A percentile compares a stretch with the other conserved stretches of the same genome.
Conservation (phyloP, 2,888 invertebrate species). For the Lamellibrachia satsuma region DNA sequence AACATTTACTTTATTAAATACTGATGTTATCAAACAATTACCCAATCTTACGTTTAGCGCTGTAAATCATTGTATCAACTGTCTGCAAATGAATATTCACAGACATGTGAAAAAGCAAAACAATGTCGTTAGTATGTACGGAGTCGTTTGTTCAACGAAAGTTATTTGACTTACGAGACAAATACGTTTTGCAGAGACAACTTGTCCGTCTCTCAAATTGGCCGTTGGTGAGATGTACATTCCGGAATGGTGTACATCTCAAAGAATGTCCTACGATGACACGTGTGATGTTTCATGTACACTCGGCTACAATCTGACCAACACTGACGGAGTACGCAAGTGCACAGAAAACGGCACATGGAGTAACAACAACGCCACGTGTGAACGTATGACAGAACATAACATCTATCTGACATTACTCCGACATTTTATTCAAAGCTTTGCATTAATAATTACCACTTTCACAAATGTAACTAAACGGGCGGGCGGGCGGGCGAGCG, state of each 20-base stretch:
- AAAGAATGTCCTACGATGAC: not conserved
- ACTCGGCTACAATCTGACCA: not conserved
- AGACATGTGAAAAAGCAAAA: no score
- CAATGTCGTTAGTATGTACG: no score
- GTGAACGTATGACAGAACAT: not conserved
- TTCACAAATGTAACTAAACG: no score
- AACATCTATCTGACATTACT: not conserved
- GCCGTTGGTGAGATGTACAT: not conserved
- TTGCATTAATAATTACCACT: not conserved
- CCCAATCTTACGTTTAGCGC: no score
- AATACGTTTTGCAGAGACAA: not conserved
- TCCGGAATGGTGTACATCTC: not conserved
- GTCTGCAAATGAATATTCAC: no score
- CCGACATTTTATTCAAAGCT: not conserved
- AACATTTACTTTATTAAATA: no score
- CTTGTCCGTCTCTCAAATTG: not conserved
- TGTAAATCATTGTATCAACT: no score
- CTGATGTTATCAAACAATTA: no score
- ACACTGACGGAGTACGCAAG: not conserved
- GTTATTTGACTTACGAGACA: not conserved
- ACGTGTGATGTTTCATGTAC: not conserved
- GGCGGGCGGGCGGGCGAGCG: no score
- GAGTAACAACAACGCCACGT: not conserved
- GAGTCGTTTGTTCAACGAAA: no score
- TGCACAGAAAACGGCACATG: constrained; percentile 1